Conservation (phyloP, 1,140 invertebrate species). For the Nebria ingens region DNA sequence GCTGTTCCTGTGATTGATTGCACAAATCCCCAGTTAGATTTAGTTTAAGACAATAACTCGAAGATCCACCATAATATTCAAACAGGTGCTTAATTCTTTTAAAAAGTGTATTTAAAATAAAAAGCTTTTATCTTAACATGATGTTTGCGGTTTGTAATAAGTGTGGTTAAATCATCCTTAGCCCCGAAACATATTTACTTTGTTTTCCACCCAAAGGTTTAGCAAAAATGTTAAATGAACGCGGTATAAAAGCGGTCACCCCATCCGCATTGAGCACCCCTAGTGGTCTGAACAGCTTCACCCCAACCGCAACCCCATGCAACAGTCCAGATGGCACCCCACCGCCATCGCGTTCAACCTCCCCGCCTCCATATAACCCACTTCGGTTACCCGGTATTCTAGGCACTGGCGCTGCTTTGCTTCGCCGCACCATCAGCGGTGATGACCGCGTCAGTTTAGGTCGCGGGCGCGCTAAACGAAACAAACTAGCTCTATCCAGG, state of each 20-base stretch:
- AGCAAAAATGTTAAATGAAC: constrained; percentile 69
- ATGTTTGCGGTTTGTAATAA: no score
- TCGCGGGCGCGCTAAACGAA: not conserved
- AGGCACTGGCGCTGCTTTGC: constrained; percentile 62
- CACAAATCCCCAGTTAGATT: not conserved
- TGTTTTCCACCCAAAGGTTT: constrained; percentile 47
- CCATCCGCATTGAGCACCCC: constrained; percentile 57
- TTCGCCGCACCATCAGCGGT: constrained; percentile 54
- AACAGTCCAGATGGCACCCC: constrained; percentile 61
- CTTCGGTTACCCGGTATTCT: constrained; percentile 46
- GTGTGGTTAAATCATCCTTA: not conserved
- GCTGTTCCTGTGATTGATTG: not conserved
- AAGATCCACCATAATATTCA: no score
- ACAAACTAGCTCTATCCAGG: constrained; percentile 15
- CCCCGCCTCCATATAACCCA: constrained; percentile 38
- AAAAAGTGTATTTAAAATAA: no score
- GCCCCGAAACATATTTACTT: not conserved
- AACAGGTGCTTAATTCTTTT: no score
- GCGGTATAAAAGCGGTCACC: constrained; percentile 61
- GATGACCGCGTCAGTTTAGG: constrained; percentile 23
- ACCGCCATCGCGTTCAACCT: constrained; percentile 44
- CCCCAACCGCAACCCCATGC: constrained; percentile 73
- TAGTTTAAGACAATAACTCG: not conserved
- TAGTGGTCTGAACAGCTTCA: constrained; percentile 49
- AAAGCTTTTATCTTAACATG: no score